Evolutionary conservation across 2,888 invertebrate genomes (phyloP).

Genomic region (Atherix ibis): DNA sequence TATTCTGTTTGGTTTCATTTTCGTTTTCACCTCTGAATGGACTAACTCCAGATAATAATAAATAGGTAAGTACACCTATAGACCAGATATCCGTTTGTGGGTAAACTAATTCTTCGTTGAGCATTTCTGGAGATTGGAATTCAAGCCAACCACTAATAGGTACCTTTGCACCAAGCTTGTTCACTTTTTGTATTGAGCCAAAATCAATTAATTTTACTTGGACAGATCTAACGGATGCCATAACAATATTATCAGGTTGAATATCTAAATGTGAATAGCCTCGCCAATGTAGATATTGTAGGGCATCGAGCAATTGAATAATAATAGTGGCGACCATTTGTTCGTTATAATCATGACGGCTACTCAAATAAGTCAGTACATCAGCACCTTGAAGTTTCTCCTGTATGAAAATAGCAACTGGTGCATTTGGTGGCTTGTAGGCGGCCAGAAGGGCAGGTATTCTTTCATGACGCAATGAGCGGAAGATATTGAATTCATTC

Average conservation of each 20-base stretch:
- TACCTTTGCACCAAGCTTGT: constrained; percentile 51
- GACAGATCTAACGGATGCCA: constrained; percentile 68
- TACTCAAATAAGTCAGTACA: constrained; percentile 74
- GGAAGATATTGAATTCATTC: constrained; percentile 69
- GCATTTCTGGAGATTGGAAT: constrained; percentile 72
- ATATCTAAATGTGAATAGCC: constrained; percentile 78
- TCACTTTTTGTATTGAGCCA: constrained; percentile 69
- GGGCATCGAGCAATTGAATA: constrained; percentile 70
- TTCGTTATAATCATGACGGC: constrained; percentile 80
- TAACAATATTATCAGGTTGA: constrained; percentile 90
- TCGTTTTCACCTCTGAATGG: constrained; percentile 76
- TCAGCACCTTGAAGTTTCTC: constrained; percentile 86
- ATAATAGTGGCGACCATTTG: constrained; percentile 80
- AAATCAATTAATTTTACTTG: constrained; percentile 87
- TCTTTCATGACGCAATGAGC: constrained; percentile 73
- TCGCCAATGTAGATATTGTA: constrained; percentile 91
- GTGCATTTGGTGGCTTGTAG: constrained; percentile 49
- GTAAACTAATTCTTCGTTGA: constrained; percentile 73
- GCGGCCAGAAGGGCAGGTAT: constrained; percentile 61
- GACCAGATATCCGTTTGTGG: constrained; percentile 94
- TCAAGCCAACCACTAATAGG: constrained; percentile 57
- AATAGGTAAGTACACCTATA: constrained; percentile 79
- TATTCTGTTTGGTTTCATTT: constrained; percentile 78
- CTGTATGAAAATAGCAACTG: constrained; percentile 54
- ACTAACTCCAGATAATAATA: constrained; percentile 81